Base-by-base conservation (phyloP, 2,113 vertebrate species). In the Xiphophorus maculatus region DNA sequence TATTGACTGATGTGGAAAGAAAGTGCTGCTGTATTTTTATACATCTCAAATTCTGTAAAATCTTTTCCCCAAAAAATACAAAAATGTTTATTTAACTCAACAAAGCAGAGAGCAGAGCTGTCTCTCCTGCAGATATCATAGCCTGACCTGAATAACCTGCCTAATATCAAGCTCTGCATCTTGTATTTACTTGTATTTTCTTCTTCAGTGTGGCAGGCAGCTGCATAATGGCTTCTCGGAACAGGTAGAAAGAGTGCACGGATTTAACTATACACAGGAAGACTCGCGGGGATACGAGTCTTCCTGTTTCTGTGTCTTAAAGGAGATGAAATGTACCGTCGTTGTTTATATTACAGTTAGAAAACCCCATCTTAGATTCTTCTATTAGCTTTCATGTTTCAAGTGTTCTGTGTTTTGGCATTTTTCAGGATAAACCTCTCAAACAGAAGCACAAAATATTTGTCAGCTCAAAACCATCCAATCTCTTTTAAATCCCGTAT, bases 1-100 rank as follows among this genome's bases (percentile, higher is more conserved):
- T 29, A 81, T 80, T 77, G 73, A 79, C 75, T 80, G 71, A 88
- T 85, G 82, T 86, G 71, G 79, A 84, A 80, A 88, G 85, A 88
- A 84, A 84, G 83, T 5, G 66, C 73, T 17, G 35, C 63, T 11
- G 74, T 63, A 71, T 83, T 83, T 67, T 80, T 77, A 48, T 79
- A 48, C 35, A 37, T 79, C 33, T 71, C 5, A 0, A 64, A 73
- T 66, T 83, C 75, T 67, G 61, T 48, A 14, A 67, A 10, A 69
- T 40, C 19, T 10, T 2, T 27, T 70, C 58, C 70, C 62, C 27
- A 32, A 78, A 80, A 69, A 32, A 44, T 69, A n/a, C 48, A 0
- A 30, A 0, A 27, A 63, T 71, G 63, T 54, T 69, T 19, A 63
- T 44, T 17, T 12, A 61, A 67, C 71, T 63, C 30, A 29, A 11